Evolutionary conservation across 2,888 invertebrate genomes (phyloP).

Genomic region (Drosophila kanekoi): DNA sequence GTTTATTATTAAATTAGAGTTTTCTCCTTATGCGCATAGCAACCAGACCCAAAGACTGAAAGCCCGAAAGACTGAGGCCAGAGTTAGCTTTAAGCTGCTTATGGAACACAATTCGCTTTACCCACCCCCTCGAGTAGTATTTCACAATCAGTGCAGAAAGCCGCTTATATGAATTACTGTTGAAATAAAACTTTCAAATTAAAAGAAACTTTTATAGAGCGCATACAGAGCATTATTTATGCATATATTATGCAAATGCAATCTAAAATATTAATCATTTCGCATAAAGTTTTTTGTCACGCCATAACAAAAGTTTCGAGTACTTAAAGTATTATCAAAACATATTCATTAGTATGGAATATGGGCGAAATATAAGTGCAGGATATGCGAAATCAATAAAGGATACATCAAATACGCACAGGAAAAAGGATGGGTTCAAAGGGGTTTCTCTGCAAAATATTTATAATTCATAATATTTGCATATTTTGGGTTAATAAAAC

Average conservation of each 20-base stretch:
- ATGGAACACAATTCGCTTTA: constrained; percentile 34
- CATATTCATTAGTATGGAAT: background rate
- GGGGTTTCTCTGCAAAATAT: too few species aligned
- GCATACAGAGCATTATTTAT: constrained; percentile 1
- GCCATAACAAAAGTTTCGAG: background rate
- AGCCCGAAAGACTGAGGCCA: background rate
- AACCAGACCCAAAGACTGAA: constrained; percentile 17
- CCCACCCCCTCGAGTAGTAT: background rate
- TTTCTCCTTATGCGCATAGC: constrained; percentile 32
- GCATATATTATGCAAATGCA: constrained; percentile 4
- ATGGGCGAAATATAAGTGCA: background rate
- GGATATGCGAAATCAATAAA: background rate
- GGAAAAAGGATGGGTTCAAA: too few species aligned
- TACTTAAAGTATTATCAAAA: background rate
- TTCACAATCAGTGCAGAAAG: constrained; percentile 56
- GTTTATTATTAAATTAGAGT: constrained; percentile 72
- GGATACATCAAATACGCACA: too few species aligned
- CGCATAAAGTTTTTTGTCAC: background rate
- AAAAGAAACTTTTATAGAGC: constrained; percentile 10
- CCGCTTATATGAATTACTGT: constrained; percentile 45
- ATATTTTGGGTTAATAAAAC: background rate
- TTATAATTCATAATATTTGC: too few species aligned
- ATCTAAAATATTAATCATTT: constrained; percentile 18
- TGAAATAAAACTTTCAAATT: constrained; percentile 23
- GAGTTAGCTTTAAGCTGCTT: constrained; percentile 64